Evolutionary conservation across 2,888 invertebrate species (phyloP), one percentile per base, ranked within the genome.

Genomic region (Pristionchus entomophagus): DNA sequence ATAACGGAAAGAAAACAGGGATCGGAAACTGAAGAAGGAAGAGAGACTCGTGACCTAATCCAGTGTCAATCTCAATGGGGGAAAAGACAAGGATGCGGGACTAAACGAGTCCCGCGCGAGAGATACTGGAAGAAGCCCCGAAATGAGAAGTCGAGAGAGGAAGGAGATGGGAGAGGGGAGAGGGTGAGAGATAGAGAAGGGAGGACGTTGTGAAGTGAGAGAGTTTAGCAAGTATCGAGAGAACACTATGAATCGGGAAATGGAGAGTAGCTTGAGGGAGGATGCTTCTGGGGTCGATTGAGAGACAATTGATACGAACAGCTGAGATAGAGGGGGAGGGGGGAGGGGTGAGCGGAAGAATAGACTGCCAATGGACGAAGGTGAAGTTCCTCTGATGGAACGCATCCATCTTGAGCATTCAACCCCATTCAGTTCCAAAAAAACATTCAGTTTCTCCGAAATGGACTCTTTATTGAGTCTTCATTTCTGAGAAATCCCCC

Each of bases 61-160:
- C n/a, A 22, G n/a, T 38, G 35, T 38, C 22, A 73, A 73, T 73
- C 41, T 73, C 41, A 73, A 45, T 38, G 8, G n/a, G n/a, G n/a
- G 38, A 69, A 22, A 35, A 73, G 80, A 80, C 29, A 51, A 53
- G 80, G 73, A n/a, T 80, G 12, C 41, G 38, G 73, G 73, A 73
- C 73, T 73, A 73, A 73, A 73, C 73, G 73, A 73, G 73, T 73
- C 56, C 19, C 56, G 56, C 29, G 65, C 26, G 65, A 59, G 29
- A 65, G 73, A 73, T 41, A 73, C 51, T 82, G 82, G 82, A 59
- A 82, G 41, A 82, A 73, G 73, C 73, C 41, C 41, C 53, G 59
- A 56, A 41, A 59, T 41, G 59, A 82, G 59, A 82, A 59, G 53
- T 32, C 41, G 59, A 38, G 59, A 59, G 82, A 82, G 56, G 59